Percentiles rank a stretch among this genome's conserved stretches.
These are phyloP conservation scores for Sclerodermus sp. DNA, from an alignment of 2,888 invertebrate species.

Conservation along the genomic window DNA sequence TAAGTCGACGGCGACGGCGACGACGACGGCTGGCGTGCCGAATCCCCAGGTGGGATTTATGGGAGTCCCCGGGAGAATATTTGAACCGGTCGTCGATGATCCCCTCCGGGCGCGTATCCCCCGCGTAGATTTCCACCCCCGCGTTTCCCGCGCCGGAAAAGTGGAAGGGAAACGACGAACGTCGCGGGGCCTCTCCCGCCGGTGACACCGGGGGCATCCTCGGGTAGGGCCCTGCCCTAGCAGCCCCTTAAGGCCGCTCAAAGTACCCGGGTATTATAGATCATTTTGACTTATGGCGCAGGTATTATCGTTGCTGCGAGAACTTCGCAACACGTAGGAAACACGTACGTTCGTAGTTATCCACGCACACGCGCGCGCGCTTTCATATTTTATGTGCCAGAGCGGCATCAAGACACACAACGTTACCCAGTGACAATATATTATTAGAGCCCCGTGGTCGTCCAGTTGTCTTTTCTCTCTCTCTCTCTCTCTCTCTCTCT, in stretches of 20 bases:
- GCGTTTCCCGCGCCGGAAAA: no score
- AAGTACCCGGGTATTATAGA: no score
- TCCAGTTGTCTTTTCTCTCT: conserved; percentile 10
- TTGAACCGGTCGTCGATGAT: background rate
- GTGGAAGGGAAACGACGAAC: no score
- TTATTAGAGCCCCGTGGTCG: conserved; percentile 28
- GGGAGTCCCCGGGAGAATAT: conserved; percentile 12
- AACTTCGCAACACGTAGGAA: conserved; percentile 5
- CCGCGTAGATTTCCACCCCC: no score
- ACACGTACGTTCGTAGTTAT: conserved; percentile 6
- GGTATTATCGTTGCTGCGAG: conserved; percentile 38
- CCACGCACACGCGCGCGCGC: conserved; percentile 9
- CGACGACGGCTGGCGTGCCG: conserved; percentile 13
- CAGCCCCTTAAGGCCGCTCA: no score
- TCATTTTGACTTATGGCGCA: conserved; percentile 51
- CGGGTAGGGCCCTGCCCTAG: no score
- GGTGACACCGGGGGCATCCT: no score
- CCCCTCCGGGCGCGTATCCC: no score
- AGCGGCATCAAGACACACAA: conserved; percentile 41
- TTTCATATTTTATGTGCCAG: conserved; percentile 40
- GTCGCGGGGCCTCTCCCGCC: no score
- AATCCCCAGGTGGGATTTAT: conserved; percentile 15
- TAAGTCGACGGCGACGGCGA: no score
- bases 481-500: conserved; percentile 12
- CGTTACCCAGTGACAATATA: conserved; percentile 48